phyloP scores from a whole-genome alignment of 1,140 invertebrate species.

The Drosophila persimilis region DNA sequence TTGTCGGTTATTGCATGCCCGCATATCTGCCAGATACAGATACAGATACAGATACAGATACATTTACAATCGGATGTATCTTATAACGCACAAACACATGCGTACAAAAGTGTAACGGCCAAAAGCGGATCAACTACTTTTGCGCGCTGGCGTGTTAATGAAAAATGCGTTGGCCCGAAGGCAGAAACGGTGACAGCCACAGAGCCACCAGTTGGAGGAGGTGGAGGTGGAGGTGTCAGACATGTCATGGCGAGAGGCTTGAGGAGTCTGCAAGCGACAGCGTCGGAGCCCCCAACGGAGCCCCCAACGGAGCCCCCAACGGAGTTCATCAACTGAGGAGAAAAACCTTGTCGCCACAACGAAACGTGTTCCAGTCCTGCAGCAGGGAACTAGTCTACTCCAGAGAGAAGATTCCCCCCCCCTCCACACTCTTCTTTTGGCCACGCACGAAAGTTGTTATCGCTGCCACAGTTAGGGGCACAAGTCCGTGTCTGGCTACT shows the following conservation, averaged over 20 bases:
- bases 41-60: conserved; percentile 25
- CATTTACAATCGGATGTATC: conserved; percentile 49
- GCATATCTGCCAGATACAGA: conserved; percentile 48
- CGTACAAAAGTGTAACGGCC: conserved; percentile 49
- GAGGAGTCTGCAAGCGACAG: background rate
- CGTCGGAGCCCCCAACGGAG: too few relatives aligned
- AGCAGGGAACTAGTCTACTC: conserved; percentile 11
- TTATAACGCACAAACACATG: conserved; percentile 21
- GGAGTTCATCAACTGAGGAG: conserved; percentile 70
- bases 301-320: background rate
- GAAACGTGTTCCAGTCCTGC: conserved; percentile 59
- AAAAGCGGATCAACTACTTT: conserved; percentile 75
- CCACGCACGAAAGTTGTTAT: conserved; percentile 70
- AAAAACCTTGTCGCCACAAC: conserved; percentile 67
- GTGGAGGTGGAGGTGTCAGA: conserved; percentile 4
- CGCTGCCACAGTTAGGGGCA: conserved; percentile 54
- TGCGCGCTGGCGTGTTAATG: conserved; percentile 56
- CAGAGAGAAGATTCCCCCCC: conserved; percentile 1
- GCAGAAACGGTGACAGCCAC: conserved; percentile 5
- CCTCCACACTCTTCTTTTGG: conserved; percentile 3
- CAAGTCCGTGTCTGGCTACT: conserved; percentile 50
- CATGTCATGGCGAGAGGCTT: background rate
- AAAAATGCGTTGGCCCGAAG: conserved; percentile 67
- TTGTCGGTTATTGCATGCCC: conserved; percentile 35
- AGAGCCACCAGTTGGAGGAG: too few relatives aligned